Evolutionary conservation across 2,113 vertebrate genomes (phyloP).

Genomic region (Perccottus glenii): DNA sequence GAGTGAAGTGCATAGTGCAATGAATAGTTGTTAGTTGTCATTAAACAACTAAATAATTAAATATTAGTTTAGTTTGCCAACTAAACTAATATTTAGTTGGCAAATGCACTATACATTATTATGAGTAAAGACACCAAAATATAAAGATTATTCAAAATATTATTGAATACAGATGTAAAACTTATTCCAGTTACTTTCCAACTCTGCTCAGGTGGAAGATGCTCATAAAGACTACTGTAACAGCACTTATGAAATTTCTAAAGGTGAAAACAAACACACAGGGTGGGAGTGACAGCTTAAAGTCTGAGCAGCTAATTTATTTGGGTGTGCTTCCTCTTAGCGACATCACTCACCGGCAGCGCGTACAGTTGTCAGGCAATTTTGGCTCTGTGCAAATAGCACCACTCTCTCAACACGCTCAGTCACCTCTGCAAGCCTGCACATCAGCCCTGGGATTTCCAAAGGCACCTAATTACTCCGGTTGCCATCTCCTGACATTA

Average conservation of each 20-base stretch:
- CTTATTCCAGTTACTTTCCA: too few relatives aligned
- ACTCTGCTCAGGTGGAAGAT: neutral
- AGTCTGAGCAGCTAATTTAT: conserved; percentile 55
- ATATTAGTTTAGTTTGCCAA: too few relatives aligned
- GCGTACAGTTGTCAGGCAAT: conserved; percentile 55
- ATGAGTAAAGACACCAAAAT: too few relatives aligned
- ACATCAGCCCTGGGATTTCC: conserved; percentile 17
- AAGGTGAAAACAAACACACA: conserved; percentile 47
- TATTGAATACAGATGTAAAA: too few relatives aligned
- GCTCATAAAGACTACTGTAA: conserved; percentile 20
- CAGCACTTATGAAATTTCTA: conserved; percentile 44
- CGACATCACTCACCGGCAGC: conserved; percentile 57
- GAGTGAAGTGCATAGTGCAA: too few relatives aligned
- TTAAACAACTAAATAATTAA: too few relatives aligned
- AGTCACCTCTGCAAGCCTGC: conserved; percentile 23
- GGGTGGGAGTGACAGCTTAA: conserved; percentile 64
- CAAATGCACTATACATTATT: too few relatives aligned
- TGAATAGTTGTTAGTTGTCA: too few relatives aligned
- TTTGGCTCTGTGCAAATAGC: conserved; percentile 52
- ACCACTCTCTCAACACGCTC: conserved; percentile 37
- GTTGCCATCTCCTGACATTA: conserved; percentile 22
- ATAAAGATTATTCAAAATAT: too few relatives aligned
- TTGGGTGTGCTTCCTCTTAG: conserved; percentile 57
- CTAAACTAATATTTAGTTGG: too few relatives aligned
- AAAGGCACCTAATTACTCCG: conserved; percentile 39